phyloP scores from a whole-genome alignment of 2,113 vertebrate species.

The Lanius ludovicianus region DNA sequence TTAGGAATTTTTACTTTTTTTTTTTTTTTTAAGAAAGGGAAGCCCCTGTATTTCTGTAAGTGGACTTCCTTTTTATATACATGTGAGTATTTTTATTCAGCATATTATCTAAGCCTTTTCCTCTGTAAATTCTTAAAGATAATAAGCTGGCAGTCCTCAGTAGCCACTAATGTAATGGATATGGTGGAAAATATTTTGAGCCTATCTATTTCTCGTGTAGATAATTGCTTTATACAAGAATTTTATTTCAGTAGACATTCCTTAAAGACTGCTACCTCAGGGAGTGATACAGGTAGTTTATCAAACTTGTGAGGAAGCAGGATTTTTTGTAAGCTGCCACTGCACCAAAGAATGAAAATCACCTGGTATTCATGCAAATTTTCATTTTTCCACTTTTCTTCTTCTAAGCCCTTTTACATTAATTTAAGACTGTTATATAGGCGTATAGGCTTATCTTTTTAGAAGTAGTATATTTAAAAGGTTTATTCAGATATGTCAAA shows the following conservation, averaged over 20 bases:
- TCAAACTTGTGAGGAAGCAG: background rate
- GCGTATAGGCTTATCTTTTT: background rate
- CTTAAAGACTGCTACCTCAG: background rate
- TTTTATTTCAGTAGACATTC: background rate
- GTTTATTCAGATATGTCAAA: background rate
- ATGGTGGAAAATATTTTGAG: background rate
- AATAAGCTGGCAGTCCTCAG: background rate
- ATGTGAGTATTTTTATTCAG: background rate
- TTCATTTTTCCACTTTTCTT: background rate
- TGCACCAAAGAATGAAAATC: background rate
- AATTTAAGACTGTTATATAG: background rate
- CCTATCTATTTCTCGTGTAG: background rate
- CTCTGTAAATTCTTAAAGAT: background rate
- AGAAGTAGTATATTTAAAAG: background rate
- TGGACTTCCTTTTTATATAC: background rate
- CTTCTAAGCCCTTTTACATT: background rate
- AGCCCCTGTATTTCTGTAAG: background rate
- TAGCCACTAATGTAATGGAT: background rate
- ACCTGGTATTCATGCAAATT: background rate
- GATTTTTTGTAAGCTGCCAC: background rate
- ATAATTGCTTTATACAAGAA: background rate
- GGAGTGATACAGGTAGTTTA: background rate
- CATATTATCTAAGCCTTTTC: background rate
- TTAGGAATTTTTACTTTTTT: background rate
- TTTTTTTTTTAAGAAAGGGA: background rate